A percentile compares a stretch with the other conserved stretches of the same genome.
phyloP scores from a whole-genome alignment of 2,113 vertebrate genomes.

The Cairina moschata region DNA sequence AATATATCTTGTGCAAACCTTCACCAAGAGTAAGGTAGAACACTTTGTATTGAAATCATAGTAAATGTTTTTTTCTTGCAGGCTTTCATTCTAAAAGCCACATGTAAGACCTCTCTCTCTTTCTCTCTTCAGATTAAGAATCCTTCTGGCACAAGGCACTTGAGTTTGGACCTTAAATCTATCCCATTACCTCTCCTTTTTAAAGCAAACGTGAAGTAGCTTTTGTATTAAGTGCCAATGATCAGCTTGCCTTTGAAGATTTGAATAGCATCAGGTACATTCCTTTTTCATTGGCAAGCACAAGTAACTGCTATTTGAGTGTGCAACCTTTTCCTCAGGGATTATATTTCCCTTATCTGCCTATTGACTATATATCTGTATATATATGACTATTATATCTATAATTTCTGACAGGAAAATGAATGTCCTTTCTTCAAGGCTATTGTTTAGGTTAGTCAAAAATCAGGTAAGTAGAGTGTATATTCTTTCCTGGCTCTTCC shows the following conservation, averaged over 20 bases:
- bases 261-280: not conserved
- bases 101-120: not conserved
- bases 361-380: not conserved
- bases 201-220: not conserved
- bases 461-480: rapidly evolving
- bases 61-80: not conserved
- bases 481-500: not conserved
- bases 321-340: not conserved
- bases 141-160: not conserved
- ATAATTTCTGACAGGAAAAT: not conserved
- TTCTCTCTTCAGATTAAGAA: not conserved
- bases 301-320: not conserved
- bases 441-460: not conserved
- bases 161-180: not conserved
- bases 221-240: not conserved
- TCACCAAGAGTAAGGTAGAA: not conserved
- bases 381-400: not conserved
- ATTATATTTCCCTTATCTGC: not conserved
- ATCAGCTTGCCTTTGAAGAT: not conserved
- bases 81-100: not conserved
- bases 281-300: not conserved
- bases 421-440: not conserved
- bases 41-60: not conserved
- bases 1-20: not conserved
- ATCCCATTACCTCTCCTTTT: not conserved